Conservation (phyloP, 2,888 invertebrate genomes). For the Acronicta psi region DNA sequence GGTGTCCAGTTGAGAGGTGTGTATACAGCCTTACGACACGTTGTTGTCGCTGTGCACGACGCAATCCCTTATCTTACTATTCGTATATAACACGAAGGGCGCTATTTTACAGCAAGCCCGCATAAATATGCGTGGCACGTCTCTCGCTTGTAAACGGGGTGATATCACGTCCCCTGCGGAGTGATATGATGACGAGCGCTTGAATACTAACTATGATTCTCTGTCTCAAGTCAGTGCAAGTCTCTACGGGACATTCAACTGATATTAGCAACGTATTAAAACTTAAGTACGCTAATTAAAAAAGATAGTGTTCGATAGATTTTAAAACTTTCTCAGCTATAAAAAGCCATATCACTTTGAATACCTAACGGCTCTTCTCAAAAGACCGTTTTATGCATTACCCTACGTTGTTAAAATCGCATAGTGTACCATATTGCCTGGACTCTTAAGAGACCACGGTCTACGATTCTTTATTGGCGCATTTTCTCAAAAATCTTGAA, state of each 20-base stretch:
- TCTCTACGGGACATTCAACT: background rate
- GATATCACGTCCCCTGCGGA: conserved; percentile 36
- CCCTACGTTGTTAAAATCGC: too few species aligned
- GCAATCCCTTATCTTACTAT: conserved; percentile 27
- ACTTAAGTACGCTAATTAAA: too few species aligned
- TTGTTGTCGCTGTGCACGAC: conserved; percentile 14
- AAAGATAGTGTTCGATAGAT: too few species aligned
- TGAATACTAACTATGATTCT: conserved; percentile 44
- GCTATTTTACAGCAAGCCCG: conserved; percentile 23
- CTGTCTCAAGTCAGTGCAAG: background rate
- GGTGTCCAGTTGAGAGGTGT: conserved; percentile 3
- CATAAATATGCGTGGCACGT: conserved; percentile 49
- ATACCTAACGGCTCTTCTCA: too few species aligned
- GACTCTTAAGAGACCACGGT: too few species aligned
- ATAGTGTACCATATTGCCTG: too few species aligned
- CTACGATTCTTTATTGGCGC: too few species aligned
- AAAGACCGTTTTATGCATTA: too few species aligned
- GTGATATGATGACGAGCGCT: conserved; percentile 46
- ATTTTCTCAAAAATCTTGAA: too few species aligned
- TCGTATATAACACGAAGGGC: conserved; percentile 8
- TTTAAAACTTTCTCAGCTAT: too few species aligned
- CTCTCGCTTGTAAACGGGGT: conserved; percentile 34
- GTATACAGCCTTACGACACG: conserved; percentile 6
- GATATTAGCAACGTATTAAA: too few species aligned
- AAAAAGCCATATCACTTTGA: too few species aligned